phyloP scores from a whole-genome alignment of 2,113 vertebrate species.

The Psilopsiagon aymara region DNA sequence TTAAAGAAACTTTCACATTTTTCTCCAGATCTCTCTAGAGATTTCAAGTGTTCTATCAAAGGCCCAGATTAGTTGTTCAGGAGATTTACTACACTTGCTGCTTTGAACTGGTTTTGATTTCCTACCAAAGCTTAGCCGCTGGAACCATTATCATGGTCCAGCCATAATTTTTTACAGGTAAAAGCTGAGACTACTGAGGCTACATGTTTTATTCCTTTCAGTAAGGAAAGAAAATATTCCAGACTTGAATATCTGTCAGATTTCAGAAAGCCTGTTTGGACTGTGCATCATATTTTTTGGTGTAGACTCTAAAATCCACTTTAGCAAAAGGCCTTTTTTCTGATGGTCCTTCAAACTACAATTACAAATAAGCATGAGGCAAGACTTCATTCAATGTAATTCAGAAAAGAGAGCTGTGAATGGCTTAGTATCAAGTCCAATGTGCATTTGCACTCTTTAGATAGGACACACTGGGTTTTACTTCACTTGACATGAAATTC shows the following conservation, averaged over 20 bases:
- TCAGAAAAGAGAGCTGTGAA: background rate
- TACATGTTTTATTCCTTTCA: background rate
- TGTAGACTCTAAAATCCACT: background rate
- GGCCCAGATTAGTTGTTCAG: background rate
- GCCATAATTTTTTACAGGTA: background rate
- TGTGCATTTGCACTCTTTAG: background rate
- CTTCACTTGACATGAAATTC: background rate
- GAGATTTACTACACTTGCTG: background rate
- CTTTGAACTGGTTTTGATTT: background rate
- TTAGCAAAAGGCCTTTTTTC: background rate
- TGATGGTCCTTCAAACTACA: background rate
- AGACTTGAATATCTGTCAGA: background rate
- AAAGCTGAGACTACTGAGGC: background rate
- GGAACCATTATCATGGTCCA: background rate
- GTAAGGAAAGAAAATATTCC: background rate
- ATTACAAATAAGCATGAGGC: background rate
- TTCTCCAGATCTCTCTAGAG: background rate
- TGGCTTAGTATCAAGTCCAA: background rate
- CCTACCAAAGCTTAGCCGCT: background rate
- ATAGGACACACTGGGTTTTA: background rate
- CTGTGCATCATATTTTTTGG: background rate
- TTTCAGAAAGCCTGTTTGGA: background rate
- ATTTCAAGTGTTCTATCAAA: background rate
- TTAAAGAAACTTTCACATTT: background rate
- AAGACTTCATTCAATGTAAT: background rate